These are phyloP conservation scores for Zosterops lateralis DNA, from an alignment of 2,113 vertebrate species.

Conservation along the genomic window DNA sequence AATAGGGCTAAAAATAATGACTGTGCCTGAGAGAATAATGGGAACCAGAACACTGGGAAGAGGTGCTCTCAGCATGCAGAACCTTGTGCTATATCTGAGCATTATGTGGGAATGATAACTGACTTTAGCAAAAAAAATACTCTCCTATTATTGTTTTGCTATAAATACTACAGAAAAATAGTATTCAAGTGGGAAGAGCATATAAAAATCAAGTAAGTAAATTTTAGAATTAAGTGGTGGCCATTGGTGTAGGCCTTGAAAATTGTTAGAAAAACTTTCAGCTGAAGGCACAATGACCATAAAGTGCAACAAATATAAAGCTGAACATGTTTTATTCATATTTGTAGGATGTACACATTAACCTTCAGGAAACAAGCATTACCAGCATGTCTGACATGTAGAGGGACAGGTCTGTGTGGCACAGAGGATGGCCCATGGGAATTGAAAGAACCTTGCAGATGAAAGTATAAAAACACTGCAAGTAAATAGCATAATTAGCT, in stretches of 20 bases:
- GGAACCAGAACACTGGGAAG: not conserved
- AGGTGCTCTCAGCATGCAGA: not conserved
- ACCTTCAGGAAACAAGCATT: not conserved
- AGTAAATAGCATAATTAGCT: not conserved
- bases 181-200: not conserved
- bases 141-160: not conserved
- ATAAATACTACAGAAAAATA: not conserved
- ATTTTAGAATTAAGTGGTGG: not conserved
- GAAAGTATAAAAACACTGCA: not conserved
- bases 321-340: not conserved
- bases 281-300: not conserved
- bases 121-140: not conserved
- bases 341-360: not conserved
- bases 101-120: not conserved
- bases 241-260: not conserved
- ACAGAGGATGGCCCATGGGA: not conserved
- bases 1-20: not conserved
- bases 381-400: not conserved
- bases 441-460: not conserved
- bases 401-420: not conserved
- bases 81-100: not conserved
- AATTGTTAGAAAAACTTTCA: not conserved
- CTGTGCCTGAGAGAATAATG: not conserved
- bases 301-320: not conserved
- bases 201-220: not conserved